These are phyloP conservation scores for Abramis brama DNA, from an alignment of 2,113 vertebrate species.

Conservation along the genomic window DNA sequence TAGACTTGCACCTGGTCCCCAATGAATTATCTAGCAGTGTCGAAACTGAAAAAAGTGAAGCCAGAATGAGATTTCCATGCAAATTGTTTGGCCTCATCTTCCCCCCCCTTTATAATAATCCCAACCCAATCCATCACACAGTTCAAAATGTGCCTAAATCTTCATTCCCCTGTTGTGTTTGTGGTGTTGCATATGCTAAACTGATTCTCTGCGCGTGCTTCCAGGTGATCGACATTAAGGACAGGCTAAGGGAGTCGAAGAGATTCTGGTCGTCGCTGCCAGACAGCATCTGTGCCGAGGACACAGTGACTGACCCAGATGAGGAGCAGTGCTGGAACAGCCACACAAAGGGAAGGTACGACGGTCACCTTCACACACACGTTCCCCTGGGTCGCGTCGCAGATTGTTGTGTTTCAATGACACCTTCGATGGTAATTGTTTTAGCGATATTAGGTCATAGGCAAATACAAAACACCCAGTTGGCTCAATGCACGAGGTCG, in stretches of 20 bases:
- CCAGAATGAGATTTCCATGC: conserved; percentile 18
- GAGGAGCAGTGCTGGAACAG: conserved; percentile 98
- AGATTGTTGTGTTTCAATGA: conserved; percentile 36
- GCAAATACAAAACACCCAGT: not conserved
- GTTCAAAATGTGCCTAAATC: not conserved
- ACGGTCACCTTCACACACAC: conserved; percentile 34
- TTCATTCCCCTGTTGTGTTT: not conserved
- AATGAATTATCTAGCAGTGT: conserved; percentile 3
- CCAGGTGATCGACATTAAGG: conserved; percentile 95
- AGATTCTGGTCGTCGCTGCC: conserved; percentile 93
- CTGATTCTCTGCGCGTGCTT: conserved; percentile 56
- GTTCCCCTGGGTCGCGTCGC: not conserved
- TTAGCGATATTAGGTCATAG: conserved; percentile 7
- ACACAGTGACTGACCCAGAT: conserved; percentile 79
- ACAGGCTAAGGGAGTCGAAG: conserved; percentile 90
- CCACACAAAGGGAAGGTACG: conserved; percentile 94
- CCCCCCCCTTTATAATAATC: not conserved
- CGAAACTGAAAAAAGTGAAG: conserved; percentile 12
- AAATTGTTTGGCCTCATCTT: conserved; percentile 16
- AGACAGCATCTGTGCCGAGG: conserved; percentile 87
- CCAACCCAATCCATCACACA: not conserved
- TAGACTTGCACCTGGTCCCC: conserved; percentile 28
- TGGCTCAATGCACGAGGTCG: not conserved
- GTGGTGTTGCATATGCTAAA: not conserved
- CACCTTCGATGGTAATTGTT: conserved; percentile 9